Base-by-base conservation (phyloP, 1,140 invertebrate genomes). In the Pygmarrhopalites habei region DNA sequence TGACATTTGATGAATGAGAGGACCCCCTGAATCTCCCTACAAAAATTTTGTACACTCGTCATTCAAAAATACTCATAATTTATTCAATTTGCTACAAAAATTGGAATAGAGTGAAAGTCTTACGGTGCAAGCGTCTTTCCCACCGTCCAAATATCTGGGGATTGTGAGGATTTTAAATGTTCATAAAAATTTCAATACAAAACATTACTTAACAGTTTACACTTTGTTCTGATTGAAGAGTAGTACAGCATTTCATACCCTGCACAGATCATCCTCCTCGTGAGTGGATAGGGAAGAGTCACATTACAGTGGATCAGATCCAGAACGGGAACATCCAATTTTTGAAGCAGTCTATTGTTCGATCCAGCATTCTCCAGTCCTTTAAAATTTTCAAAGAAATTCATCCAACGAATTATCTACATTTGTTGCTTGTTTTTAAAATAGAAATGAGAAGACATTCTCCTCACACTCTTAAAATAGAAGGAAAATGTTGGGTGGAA, bases 81-180 rank as follows among this genome's bases (percentile, higher is more conserved):
- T 28, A 28, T 49, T 23, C 12, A 49, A n/a, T 41, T 41, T n/a
- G 12, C 39, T n/a, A 41, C 39, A n/a, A 12, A 41, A 12, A 12
- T 12, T 41, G n/a, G 12, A 23, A 39, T 5, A 35, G 39, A 23
- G 15, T 21, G 19, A 4, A n/a, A 12, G 7, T 14, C 51, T 29
- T 62, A 53, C 60, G 10, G 52, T 56, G 72, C 89, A 92, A 4
- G 89, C 82, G 76, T 92, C 89, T 72, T 81, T 82, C 1, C 87
- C 86, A 26, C 89, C 90, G 74, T 83, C 78, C 2, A 73, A 64
- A 60, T n/a, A n/a, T n/a, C n/a, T n/a, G n/a, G n/a, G n/a, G n/a
- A n/a, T n/a, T n/a, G n/a, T n/a, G n/a, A n/a, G n/a, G n/a, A n/a
- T n/a, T n/a, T n/a, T n/a, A n/a, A n/a, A n/a, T n/a, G n/a, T n/a